Evolutionary conservation across 2,797 vertebrate species (phyloP).

Genomic region (Garrulus glandarius): DNA sequence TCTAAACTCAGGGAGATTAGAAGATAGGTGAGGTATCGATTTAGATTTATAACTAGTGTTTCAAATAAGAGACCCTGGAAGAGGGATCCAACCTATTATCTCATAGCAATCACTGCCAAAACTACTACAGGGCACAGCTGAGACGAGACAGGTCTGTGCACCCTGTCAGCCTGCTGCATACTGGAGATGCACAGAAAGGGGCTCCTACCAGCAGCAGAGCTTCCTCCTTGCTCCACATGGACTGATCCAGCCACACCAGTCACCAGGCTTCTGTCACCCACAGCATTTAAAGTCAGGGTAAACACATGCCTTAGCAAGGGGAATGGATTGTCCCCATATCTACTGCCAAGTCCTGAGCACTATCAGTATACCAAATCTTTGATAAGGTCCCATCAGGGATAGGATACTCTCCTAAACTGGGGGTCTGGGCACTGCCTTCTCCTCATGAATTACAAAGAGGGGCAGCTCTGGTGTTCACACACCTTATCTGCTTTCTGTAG

Average conservation of each 20-base stretch:
- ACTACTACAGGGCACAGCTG: background rate
- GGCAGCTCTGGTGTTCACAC: accelerated
- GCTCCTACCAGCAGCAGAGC: background rate
- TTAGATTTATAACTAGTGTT: background rate
- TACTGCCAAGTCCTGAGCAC: background rate
- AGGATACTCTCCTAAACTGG: background rate
- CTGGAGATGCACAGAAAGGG: background rate
- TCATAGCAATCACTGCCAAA: background rate
- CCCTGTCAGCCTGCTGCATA: too few relatives aligned
- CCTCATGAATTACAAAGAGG: background rate
- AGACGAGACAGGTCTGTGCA: background rate
- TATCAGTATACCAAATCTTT: background rate
- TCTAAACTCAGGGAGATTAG: background rate
- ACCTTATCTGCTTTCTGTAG: background rate
- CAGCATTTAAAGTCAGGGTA: background rate
- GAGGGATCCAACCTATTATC: background rate
- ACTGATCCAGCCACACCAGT: background rate
- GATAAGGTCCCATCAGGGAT: background rate
- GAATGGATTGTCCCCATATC: background rate
- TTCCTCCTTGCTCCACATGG: background rate
- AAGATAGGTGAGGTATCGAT: background rate
- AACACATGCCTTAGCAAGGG: accelerated
- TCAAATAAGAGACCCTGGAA: background rate
- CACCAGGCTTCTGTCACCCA: background rate
- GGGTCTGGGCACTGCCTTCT: background rate